Evolutionary conservation across 2,113 vertebrate species (phyloP), one percentile per base, ranked within the genome.

Genomic region (Mixornis gularis): DNA sequence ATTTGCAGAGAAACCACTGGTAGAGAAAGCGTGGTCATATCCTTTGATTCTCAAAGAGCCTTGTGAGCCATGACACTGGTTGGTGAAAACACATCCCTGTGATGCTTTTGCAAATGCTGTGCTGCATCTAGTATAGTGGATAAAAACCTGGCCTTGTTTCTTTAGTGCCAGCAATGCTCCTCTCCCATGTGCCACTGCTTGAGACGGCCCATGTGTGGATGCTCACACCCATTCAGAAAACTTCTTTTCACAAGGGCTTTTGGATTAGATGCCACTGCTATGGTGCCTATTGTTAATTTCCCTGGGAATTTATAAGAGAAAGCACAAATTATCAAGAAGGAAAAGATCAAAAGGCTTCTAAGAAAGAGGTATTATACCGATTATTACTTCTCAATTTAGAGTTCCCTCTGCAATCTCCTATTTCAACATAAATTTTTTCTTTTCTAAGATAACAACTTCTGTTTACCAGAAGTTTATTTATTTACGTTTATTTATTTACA

Each of bases 311-410:
- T 71, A 12, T 55, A 80, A 59, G 27, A 64, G 40, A 43, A 79
- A 87, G 51, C 40, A 71, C 17, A 85, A 83, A 32, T 29, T 77
- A 66, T 66, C 20, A 78, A 66, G 27, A 88, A 78, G 19, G 22
- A 84, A 89, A 88, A 66, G 16, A 72, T 69, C 26, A 82, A 85
- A 94, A 85, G 43, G 38, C 66, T 78, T 20, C 36, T 44, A 81
- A 32, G 38, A 80, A 92, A 48, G 14, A 74, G 26, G 20, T 9
- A 68, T 38, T 77, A 82, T 32, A 78, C 7, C 30, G 49, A 13
- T 48, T 66, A 79, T 20, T 56, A 56, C 15, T 68, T 78, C 20
- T 52, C 29, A 84, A 30, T 38, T 90, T 49, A 76, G 58, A 77
- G 49, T 6, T 78, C 20, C 11, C 15, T 86, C 65, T 44, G 40